phyloP scores from a whole-genome alignment of 2,888 invertebrate genomes.

The Diarsia brunnea region DNA sequence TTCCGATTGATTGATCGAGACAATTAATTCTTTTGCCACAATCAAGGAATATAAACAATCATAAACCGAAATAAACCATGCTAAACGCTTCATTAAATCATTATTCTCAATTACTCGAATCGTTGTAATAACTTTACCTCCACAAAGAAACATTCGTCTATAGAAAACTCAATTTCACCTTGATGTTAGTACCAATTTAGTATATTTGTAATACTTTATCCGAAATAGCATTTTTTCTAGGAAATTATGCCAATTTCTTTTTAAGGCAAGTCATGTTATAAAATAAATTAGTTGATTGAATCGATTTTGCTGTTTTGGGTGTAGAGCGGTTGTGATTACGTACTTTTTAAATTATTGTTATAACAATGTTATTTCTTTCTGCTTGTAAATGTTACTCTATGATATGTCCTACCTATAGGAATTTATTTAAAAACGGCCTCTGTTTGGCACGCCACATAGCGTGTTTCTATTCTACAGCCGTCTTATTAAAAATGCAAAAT shows the following conservation, averaged over 20 bases:
- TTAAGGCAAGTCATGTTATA: constrained; percentile 55
- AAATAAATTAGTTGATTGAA: constrained; percentile 65
- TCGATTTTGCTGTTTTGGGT: constrained; percentile 71
- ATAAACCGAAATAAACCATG: background rate
- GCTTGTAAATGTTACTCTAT: constrained; percentile 60
- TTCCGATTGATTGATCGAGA: background rate
- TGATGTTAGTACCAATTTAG: constrained; percentile 43
- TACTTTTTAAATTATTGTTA: constrained; percentile 73
- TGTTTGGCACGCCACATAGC: constrained; percentile 53
- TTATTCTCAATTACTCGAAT: constrained; percentile 21
- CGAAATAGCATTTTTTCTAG: constrained; percentile 66
- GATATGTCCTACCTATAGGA: constrained; percentile 26
- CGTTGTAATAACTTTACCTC: background rate
- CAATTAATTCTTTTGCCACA: background rate
- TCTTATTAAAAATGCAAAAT: constrained; percentile 43
- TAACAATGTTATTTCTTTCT: constrained; percentile 49
- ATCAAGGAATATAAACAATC: background rate
- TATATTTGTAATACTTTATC: constrained; percentile 66
- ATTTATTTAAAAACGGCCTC: constrained; percentile 21
- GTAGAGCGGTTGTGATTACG: constrained; percentile 76
- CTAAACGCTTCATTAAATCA: background rate
- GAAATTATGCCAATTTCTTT: constrained; percentile 60
- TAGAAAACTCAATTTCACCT: constrained; percentile 47
- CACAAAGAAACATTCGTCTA: constrained; percentile 16
- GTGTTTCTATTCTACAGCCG: constrained; percentile 23